phyloP scores from a whole-genome alignment of 2,797 vertebrate species.

The Paedocypris micromegethes region DNA sequence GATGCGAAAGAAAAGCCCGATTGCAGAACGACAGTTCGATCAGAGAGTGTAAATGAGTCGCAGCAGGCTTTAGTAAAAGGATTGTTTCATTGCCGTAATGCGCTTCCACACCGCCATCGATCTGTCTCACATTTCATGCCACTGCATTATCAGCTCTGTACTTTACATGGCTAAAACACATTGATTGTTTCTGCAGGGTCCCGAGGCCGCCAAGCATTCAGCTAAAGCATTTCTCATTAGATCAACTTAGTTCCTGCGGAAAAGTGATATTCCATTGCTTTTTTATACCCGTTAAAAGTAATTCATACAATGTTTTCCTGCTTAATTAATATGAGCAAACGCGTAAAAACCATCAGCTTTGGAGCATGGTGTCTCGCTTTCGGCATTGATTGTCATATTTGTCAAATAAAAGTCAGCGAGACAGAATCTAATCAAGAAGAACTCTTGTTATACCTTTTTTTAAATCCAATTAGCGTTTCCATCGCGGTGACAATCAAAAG shows the following conservation, averaged over 20 bases:
- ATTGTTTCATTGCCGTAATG: slow-evolving; percentile 50
- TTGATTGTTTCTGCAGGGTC: slow-evolving; percentile 35
- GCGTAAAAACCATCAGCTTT: slow-evolving; percentile 10
- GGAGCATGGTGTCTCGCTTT: slow-evolving; percentile 3
- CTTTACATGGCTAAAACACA: slow-evolving; percentile 36
- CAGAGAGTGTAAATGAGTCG: slow-evolving; percentile 38
- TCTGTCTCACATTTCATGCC: slow-evolving; percentile 25
- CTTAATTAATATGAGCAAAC: slow-evolving; percentile 40
- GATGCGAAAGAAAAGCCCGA: slow-evolving; percentile 15
- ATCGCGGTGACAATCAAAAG: neutral
- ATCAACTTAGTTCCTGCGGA: slow-evolving; percentile 34
- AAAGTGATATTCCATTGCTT: slow-evolving; percentile 36
- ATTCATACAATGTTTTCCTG: slow-evolving; percentile 9
- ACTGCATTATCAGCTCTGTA: slow-evolving; percentile 34
- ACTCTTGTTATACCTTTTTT: neutral
- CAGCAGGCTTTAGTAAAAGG: slow-evolving; percentile 44
- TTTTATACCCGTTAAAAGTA: slow-evolving; percentile 35
- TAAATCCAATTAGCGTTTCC: slow-evolving; percentile 11
- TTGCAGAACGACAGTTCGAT: slow-evolving; percentile 22
- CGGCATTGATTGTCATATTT: slow-evolving; percentile 15
- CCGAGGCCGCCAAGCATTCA: slow-evolving; percentile 16
- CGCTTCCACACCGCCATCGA: slow-evolving; percentile 44
- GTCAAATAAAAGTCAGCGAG: slow-evolving; percentile 11
- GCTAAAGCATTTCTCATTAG: slow-evolving; percentile 36
- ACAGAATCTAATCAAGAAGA: slow-evolving; percentile 21